Base-by-base conservation (phyloP, 2,888 invertebrate species). In the Minunthozetes semirufus region DNA sequence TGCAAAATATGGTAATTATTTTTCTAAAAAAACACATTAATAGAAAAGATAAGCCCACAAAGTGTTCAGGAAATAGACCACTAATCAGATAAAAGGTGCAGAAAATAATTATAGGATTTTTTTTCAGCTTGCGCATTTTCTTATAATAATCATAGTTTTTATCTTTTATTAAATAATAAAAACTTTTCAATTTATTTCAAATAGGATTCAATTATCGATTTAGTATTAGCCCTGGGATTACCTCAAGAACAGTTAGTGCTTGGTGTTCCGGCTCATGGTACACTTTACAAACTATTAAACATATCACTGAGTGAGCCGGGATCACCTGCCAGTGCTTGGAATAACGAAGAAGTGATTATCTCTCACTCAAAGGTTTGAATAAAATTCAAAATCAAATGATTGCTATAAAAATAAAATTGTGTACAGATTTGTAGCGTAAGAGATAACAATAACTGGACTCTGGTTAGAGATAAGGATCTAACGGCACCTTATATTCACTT, bases 121-220 rank as follows among this genome's bases (percentile, higher is more conserved):
- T n/a, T n/a, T n/a, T n/a, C n/a, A n/a, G n/a, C n/a, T n/a, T n/a
- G n/a, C n/a, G n/a, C n/a, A n/a, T n/a, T n/a, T n/a, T n/a, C n/a
- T n/a, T n/a, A n/a, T n/a, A n/a, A n/a, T n/a, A n/a, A n/a, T n/a
- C n/a, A n/a, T n/a, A n/a, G n/a, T n/a, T n/a, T n/a, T n/a, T n/a
- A n/a, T n/a, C n/a, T n/a, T n/a, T n/a, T n/a, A n/a, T n/a, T n/a
- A n/a, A n/a, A n/a, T n/a, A n/a, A n/a, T n/a, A n/a, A n/a, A n/a
- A n/a, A n/a, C n/a, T n/a, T n/a, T n/a, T n/a, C n/a, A 59, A 59
- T 59, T 29, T 27, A 17, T 27, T 5, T 59, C 9, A 27, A 29
- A 27, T 29, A 77, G 77, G 77, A 77, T 74, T 72, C 77, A 19
- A 22, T 77, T 6, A 74, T 77, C 25, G 77, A 77, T 74, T 71